A percentile compares a stretch with the other conserved stretches of the same genome.
These are phyloP conservation scores for Vipera ursinii DNA, from an alignment of 2,797 vertebrate genomes.

Conservation along the genomic window DNA sequence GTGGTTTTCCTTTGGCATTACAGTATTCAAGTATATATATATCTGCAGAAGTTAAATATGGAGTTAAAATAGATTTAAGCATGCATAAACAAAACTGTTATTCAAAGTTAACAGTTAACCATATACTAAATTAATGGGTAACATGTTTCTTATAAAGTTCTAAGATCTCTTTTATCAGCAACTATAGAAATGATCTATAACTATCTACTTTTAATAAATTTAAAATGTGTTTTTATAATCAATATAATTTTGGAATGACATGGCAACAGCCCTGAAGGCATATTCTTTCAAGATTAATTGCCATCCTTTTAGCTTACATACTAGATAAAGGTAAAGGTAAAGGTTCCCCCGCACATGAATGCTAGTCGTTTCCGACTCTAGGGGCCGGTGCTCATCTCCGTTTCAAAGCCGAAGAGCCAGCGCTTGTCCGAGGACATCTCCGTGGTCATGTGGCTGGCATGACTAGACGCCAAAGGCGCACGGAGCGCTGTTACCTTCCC, in stretches of 20 bases:
- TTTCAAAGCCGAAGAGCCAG: no score
- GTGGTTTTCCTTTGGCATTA: constrained; percentile 2
- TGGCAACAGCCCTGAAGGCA: neutral
- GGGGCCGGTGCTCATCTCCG: no score
- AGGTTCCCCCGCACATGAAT: no score
- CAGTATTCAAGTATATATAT: neutral
- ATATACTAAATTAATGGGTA: neutral
- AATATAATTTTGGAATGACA: neutral
- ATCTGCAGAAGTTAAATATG: constrained; percentile 7
- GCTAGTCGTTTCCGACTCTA: no score
- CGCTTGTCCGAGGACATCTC: no score
- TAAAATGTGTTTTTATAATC: neutral
- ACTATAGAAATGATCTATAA: neutral
- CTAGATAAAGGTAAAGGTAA: no score
- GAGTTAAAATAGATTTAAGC: constrained; percentile 6
- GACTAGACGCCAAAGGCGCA: no score
- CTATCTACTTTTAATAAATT: neutral
- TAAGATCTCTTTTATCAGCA: neutral
- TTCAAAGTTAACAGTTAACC: neutral
- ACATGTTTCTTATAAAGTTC: neutral
- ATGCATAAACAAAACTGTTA: neutral
- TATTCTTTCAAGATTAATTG: neutral
- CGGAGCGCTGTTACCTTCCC: no score
- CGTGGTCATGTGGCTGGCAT: no score
- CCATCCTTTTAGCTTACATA: neutral